Conservation (phyloP, 2,797 vertebrate species). For the Dromococcyx pavoninus region DNA sequence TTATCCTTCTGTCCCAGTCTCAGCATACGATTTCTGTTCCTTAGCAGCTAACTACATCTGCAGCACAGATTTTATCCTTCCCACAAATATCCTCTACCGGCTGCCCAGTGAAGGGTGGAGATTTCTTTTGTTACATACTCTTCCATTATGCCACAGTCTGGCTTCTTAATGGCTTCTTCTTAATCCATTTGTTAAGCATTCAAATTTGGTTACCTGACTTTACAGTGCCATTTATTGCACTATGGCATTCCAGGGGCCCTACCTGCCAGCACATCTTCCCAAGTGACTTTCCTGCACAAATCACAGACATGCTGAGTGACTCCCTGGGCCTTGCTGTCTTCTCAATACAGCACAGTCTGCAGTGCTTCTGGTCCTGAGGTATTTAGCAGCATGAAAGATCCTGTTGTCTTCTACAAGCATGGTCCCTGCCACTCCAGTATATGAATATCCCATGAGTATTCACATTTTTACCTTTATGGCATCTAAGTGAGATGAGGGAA, state of each 20-base stretch:
- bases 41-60: not conserved
- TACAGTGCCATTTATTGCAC: not conserved
- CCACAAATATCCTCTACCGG: not conserved
- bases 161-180: not conserved
- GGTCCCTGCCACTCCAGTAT: not conserved
- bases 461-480: not conserved
- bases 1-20: not conserved
- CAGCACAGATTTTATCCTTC: not conserved
- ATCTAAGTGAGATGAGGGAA: not conserved
- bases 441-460: not conserved
- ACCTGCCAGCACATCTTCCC: not conserved
- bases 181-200: not conserved
- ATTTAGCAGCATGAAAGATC: not conserved
- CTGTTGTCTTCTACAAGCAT: not conserved
- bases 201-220: not conserved
- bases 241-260: not conserved
- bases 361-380: not conserved
- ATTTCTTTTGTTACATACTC: not conserved
- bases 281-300: not conserved
- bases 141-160: not conserved
- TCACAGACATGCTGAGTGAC: not conserved
- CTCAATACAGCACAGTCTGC: not conserved
- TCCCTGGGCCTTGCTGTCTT: not conserved
- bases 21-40: not conserved
- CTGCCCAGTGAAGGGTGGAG: not conserved